A percentile compares a stretch with the other conserved stretches of the same genome.
These are phyloP conservation scores for Diplazon laetatorius DNA, from an alignment of 2,888 invertebrate genomes.

Conservation along the genomic window DNA sequence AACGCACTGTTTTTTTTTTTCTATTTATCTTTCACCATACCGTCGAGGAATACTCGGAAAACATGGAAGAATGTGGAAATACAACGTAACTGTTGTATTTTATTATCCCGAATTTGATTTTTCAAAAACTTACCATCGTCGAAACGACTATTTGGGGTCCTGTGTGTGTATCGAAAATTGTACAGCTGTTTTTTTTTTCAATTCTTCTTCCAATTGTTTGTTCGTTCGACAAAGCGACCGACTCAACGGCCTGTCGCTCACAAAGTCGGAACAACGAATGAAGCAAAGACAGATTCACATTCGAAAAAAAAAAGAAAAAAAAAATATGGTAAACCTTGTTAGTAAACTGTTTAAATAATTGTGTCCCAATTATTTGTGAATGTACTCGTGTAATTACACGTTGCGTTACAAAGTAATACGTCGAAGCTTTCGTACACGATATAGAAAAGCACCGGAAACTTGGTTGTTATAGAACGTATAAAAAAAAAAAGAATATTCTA, in stretches of 20 bases:
- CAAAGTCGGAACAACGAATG: background rate
- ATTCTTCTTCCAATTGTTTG: background rate
- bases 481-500: background rate
- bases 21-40: too few relatives aligned
- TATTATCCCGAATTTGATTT: too few relatives aligned
- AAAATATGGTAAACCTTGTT: background rate
- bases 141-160: too few relatives aligned
- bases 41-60: too few relatives aligned
- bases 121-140: too few relatives aligned
- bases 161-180: too few relatives aligned
- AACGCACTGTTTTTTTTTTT: too few relatives aligned
- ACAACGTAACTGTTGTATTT: too few relatives aligned
- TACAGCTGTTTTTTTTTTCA: too few relatives aligned
- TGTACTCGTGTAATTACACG: conserved; percentile 5
- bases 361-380: background rate
- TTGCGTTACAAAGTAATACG: background rate
- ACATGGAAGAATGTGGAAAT: too few relatives aligned
- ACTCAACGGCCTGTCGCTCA: background rate
- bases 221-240: background rate
- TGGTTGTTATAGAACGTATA: background rate
- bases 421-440: background rate
- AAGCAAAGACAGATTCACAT: background rate
- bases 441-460: background rate
- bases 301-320: background rate
- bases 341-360: conserved; percentile 1